Evolutionary conservation across 1,140 invertebrate species (phyloP).

Genomic region (Steinernema feltiae): DNA sequence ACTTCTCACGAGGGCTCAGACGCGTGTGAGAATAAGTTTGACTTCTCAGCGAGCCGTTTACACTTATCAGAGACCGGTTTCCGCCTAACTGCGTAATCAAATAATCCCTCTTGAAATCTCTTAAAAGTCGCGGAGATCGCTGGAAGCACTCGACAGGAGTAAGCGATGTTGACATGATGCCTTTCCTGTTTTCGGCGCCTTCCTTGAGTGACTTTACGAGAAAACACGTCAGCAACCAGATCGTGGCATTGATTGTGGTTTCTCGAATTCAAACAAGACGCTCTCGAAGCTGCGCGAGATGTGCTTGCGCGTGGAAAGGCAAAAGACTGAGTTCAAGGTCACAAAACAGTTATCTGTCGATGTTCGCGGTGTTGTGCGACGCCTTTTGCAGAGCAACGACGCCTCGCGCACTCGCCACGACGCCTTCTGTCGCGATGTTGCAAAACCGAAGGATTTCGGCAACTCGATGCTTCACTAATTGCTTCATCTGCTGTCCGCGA

Average conservation of each 20-base stretch:
- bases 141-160: not conserved
- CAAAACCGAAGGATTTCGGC: not conserved
- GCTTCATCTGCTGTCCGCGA: not conserved
- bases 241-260: not conserved
- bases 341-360: not conserved
- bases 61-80: constrained; percentile 2
- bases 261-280: not conserved
- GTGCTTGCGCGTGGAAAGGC: not conserved
- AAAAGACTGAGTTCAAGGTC: constrained; percentile 15
- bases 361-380: not conserved
- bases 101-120: not conserved
- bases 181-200: not conserved
- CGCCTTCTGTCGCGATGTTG: no score
- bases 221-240: not conserved
- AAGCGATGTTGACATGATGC: not conserved
- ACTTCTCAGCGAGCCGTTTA: not conserved
- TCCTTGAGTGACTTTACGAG: not conserved
- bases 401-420: not conserved
- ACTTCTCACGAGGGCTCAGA: no score
- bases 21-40: not conserved
- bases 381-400: no score
- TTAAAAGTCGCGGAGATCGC: not conserved
- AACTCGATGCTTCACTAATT: not conserved
- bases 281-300: not conserved
- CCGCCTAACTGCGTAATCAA: not conserved